Base-by-base conservation (phyloP, 2,113 vertebrate genomes). In the Pavo muticus region DNA sequence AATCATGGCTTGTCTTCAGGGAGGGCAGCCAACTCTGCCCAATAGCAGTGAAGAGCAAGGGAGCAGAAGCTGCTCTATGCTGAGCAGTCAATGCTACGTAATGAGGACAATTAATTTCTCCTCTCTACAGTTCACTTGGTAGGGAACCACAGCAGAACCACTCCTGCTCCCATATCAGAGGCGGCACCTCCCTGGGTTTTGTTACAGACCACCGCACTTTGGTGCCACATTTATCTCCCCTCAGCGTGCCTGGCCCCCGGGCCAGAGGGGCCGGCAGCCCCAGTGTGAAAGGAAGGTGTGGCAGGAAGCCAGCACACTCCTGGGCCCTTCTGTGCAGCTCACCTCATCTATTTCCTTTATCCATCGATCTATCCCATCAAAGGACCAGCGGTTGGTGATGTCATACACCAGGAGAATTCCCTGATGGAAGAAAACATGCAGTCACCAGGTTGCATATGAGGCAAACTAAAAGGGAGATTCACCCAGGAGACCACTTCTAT, bases 271-370 rank as follows among this genome's bases (percentile, higher is more conserved):
- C 39, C 8, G 6, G 54, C 21, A 42, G 72, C 19, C 45, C 27
- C 11, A 14, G 14, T 20, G 37, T 25, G 29, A 27, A 20, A 20
- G 48, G 12, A 11, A 27, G 61, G 63, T 25, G 12, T 10, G 10
- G 23, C 6, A 79, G 15, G 16, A 40, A 25, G 11, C 17, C 16
- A 18, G 6, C 29, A 19, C 23, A 24, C 45, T 23, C 37, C 64
- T 0, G 0, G 8, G 25, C 6, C 78, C 73, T 45, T 40, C 50
- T 23, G 3, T 35, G 24, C 19, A 23, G 29, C 96, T 96, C 88
- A 99, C 99, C 99, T 99, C 99, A 74, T 99, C 99, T 23, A 99
- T 99, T 96, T 99, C 99, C 78, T 99, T 98, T 94, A 99, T 99
- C 99, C 99, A 99, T 14, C 99, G 98, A 95, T 99, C 99, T 84